Conservation (phyloP, 2,888 invertebrate genomes). For the Scaptodrosophila latifasciaeformis region DNA sequence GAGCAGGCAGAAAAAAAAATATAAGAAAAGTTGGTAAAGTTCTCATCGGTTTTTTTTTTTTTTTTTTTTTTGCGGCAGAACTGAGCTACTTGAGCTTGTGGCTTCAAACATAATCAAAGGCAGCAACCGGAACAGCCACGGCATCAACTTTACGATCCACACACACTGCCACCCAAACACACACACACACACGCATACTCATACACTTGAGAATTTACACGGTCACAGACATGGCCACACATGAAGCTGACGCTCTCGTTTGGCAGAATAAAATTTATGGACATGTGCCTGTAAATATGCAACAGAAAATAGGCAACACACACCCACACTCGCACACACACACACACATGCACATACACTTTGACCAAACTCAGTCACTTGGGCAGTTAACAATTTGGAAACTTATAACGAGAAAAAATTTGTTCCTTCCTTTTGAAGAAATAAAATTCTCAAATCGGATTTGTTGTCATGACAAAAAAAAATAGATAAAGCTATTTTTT, state of each 20-base stretch:
- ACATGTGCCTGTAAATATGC: conserved; percentile 50
- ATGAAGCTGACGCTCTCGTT: conserved; percentile 19
- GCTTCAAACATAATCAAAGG: conserved; percentile 48
- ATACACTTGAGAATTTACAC: background rate
- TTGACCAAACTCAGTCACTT: conserved; percentile 17
- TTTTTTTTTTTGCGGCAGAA: background rate
- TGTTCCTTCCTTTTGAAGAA: too few relatives aligned
- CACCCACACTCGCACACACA: background rate
- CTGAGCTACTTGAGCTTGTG: conserved; percentile 43
- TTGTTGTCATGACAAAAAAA: conserved; percentile 44
- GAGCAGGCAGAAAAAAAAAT: background rate
- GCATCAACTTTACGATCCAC: conserved; percentile 51
- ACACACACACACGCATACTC: conserved; percentile 12
- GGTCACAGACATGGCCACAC: conserved; percentile 11
- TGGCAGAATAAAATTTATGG: conserved; percentile 50
- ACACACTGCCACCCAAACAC: conserved; percentile 29
- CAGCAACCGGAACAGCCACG: conserved; percentile 16
- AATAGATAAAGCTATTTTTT: too few relatives aligned
- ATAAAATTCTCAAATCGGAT: conserved; percentile 50
- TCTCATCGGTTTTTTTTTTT: too few relatives aligned
- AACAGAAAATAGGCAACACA: conserved; percentile 32
- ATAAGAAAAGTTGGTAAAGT: conserved; percentile 47
- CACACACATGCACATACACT: conserved; percentile 5
- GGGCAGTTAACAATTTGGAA: too few relatives aligned
- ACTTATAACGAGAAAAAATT: conserved; percentile 6